These are phyloP conservation scores for Heterochromis multidens DNA, from an alignment of 2,113 vertebrate genomes.

Conservation along the genomic window DNA sequence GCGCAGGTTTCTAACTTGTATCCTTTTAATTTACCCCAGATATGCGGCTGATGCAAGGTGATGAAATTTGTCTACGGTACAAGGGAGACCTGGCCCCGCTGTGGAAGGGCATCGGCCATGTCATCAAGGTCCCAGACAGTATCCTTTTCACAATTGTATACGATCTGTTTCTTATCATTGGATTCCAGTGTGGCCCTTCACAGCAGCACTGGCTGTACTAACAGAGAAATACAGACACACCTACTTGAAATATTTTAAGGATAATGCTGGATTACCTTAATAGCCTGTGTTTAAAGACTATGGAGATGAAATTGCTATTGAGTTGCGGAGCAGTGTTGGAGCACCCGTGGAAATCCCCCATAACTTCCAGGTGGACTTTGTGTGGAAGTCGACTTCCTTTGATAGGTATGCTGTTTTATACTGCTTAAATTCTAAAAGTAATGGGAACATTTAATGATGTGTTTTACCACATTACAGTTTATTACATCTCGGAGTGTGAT, in stretches of 20 bases:
- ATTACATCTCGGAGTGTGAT: background rate
- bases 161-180: background rate
- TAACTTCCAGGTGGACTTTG: conserved; percentile 99
- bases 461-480: rapidly evolving
- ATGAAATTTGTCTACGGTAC: conserved; percentile 96
- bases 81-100: conserved; percentile 93
- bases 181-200: background rate
- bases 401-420: conserved; percentile 80
- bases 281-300: conserved; percentile 83
- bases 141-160: conserved; percentile 78
- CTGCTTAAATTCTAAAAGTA: background rate
- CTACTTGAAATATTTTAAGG: background rate
- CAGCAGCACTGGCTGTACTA: background rate
- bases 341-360: conserved; percentile 95
- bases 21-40: conserved; percentile 71
- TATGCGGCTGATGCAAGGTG: conserved; percentile 98
- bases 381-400: conserved; percentile 99
- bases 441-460: background rate
- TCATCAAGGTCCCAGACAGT: conserved; percentile 99
- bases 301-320: conserved; percentile 98
- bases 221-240: background rate
- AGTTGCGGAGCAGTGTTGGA: conserved; percentile 93
- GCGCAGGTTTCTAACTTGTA: background rate
- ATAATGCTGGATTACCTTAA: conserved; percentile 72
- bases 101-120: conserved; percentile 98